These are phyloP conservation scores for Anisognathus igniventris DNA, from an alignment of 2,797 vertebrate genomes.

Conservation along the genomic window DNA sequence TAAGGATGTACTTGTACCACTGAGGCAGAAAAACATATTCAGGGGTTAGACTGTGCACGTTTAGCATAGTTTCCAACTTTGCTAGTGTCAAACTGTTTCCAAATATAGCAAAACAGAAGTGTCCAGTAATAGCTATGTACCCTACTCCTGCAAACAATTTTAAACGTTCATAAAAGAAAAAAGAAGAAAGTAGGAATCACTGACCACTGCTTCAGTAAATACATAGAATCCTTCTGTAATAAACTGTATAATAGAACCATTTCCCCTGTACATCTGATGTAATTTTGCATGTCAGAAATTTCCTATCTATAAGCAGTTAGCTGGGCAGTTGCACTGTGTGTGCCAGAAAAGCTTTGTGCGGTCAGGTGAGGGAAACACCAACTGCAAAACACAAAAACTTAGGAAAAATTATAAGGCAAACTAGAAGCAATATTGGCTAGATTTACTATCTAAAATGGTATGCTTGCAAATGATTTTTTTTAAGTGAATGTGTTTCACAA, in stretches of 20 bases:
- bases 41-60: background rate
- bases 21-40: background rate
- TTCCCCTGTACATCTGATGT: background rate
- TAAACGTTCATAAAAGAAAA: background rate
- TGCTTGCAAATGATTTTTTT: background rate
- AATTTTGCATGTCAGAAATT: background rate
- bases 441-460: background rate
- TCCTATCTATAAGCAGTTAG: background rate
- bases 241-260: background rate
- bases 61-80: conserved; percentile 3
- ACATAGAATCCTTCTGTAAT: background rate
- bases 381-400: background rate
- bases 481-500: background rate
- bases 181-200: background rate
- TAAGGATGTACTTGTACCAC: background rate
- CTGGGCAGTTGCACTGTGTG: background rate
- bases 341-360: background rate
- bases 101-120: background rate
- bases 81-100: background rate
- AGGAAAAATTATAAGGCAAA: background rate
- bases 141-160: background rate
- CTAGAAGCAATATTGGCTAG: background rate
- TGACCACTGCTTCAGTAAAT: background rate
- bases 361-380: background rate
- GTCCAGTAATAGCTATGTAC: background rate